Conservation (phyloP, 2,797 vertebrate genomes). For the Hafferia zeledoni region DNA sequence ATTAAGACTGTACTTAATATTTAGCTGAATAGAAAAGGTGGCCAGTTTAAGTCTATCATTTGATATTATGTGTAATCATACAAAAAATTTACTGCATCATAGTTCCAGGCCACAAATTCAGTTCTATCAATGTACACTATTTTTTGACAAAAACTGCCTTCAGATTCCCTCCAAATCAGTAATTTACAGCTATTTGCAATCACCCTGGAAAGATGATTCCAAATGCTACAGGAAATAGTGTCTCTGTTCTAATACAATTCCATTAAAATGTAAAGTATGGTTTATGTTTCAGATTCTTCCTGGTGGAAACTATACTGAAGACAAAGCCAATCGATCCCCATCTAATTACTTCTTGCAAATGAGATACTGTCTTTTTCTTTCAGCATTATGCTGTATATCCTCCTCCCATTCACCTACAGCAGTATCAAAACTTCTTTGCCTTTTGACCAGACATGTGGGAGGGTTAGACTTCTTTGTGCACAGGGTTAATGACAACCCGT, state of each 20-base stretch:
- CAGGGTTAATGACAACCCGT: background rate
- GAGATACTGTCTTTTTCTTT: background rate
- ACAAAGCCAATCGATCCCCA: background rate
- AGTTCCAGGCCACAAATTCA: slow-evolving; percentile 40
- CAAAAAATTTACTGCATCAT: slow-evolving; percentile 48
- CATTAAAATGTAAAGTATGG: background rate
- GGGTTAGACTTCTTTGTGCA: background rate
- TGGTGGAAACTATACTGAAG: background rate
- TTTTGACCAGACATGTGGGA: background rate
- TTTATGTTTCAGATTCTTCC: background rate
- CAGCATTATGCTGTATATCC: background rate
- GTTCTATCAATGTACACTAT: slow-evolving; percentile 39
- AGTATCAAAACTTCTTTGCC: background rate
- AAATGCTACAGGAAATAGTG: background rate
- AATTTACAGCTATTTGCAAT: background rate
- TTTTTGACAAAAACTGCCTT: slow-evolving; percentile 4
- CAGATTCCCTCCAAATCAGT: background rate
- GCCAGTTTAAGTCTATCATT: slow-evolving; percentile 60
- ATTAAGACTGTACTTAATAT: slow-evolving; percentile 68
- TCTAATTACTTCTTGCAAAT: background rate
- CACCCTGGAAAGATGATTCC: background rate
- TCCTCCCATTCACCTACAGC: background rate
- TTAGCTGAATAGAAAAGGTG: slow-evolving; percentile 62
- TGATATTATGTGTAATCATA: slow-evolving; percentile 34
- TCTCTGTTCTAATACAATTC: background rate